Evolutionary conservation across 2,888 invertebrate genomes (phyloP), one percentile per base, ranked within the genome.

Genomic region (Fabriciana adippe): DNA sequence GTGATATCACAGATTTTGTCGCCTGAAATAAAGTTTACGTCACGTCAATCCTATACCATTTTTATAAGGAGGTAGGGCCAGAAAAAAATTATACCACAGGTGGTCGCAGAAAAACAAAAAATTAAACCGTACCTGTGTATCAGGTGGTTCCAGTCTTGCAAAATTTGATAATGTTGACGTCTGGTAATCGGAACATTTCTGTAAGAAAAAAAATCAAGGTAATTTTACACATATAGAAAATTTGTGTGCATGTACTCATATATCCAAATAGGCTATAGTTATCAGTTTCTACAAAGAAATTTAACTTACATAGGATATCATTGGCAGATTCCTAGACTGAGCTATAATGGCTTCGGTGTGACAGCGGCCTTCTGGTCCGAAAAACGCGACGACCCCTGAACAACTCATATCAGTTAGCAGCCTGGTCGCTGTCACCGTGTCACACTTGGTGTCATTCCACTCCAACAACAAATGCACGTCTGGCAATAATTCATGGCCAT

Each of bases 331-430:
- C 86, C 97, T 95, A 56, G 98, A 96, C 83, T 98, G 97, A 31
- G 99, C 96, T 64, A 99, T 96, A 78, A 97, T 97, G 64, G 99
- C 98, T 88, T 99, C 99, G n/a, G 98, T 97, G 81, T 96, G 94
- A 90, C 99, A 99, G 63, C 96, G 95, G 69, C 98, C 97, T 90
- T 99, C 99, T 2, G 99, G 98, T 4, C 99, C 99, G 86, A 99
- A 97, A 93, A 99, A 98, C 62, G 97, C 98, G 47, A 96, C 95
- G 66, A 98, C 97, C 63, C 97, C 97, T 66, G 96, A 94, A 85
- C 97, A 97, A 85, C 98, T 96, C 97, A 98, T 97, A 85, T 98
- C 96, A 45, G 97, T 97, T 89, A 98, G 95, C 76, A 96, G 94
- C 76, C 94, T 94, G 60, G 98, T 98, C 72, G 97, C 96, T 75